Evolutionary conservation across 2,113 vertebrate species (phyloP).

Genomic region (Gadus chalcogrammus): DNA sequence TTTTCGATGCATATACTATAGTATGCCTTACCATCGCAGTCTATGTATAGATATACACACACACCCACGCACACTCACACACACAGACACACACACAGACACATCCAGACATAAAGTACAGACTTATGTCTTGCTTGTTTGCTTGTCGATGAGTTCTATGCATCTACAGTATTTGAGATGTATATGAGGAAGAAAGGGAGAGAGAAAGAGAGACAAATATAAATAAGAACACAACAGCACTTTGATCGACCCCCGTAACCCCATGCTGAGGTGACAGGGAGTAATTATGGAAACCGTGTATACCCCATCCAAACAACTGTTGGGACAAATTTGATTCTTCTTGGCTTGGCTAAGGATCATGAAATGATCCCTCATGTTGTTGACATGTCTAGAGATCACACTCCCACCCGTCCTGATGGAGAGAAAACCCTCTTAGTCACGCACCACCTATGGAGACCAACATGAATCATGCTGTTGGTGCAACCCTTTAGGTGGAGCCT

Average conservation of each 20-base stretch:
- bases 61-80: too few relatives aligned
- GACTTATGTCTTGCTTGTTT: too few relatives aligned
- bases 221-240: conserved; percentile 1
- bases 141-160: too few relatives aligned
- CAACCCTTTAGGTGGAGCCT: too few relatives aligned
- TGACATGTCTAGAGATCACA: not conserved
- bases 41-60: too few relatives aligned
- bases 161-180: too few relatives aligned
- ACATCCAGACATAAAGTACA: too few relatives aligned
- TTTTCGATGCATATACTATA: too few relatives aligned
- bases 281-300: conserved; percentile 26
- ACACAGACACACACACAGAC: too few relatives aligned
- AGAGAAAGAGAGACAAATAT: conserved; percentile 11
- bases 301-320: conserved; percentile 15
- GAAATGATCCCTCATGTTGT: not conserved
- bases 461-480: too few relatives aligned
- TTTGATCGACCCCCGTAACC: not conserved
- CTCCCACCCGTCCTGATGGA: conserved; percentile 5
- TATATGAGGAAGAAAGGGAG: not conserved
- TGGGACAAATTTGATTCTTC: not conserved
- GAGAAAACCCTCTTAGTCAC: not conserved
- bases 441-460: too few relatives aligned
- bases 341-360: not conserved
- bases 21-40: too few relatives aligned
- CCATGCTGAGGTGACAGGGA: conserved; percentile 38